Conservation (phyloP, 2,888 invertebrate species). For the Agriopis marginaria region DNA sequence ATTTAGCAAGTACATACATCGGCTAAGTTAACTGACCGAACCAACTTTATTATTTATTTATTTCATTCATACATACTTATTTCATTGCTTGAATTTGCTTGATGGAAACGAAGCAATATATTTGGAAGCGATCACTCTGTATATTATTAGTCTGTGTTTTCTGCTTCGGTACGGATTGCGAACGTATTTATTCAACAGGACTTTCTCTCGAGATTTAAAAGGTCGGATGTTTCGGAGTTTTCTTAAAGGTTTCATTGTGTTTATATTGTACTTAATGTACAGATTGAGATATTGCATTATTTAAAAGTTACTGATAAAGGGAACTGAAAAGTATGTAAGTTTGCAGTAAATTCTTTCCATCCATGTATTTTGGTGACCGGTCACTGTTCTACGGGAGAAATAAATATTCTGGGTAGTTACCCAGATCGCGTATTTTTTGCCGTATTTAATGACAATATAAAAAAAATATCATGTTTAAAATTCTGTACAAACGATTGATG, state of each 20-base stretch:
- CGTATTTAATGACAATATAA: no score
- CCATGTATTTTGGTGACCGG: no score
- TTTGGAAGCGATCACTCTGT: conserved; percentile 3
- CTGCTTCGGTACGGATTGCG: conserved; percentile 21
- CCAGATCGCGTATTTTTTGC: no score
- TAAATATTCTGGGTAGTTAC: no score
- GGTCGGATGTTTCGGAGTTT: conserved; percentile 42
- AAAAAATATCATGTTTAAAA: no score
- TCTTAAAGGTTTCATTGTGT: conserved; percentile 26
- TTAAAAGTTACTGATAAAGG: background rate
- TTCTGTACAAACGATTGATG: no score
- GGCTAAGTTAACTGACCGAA: background rate
- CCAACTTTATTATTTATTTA: no score
- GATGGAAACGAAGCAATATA: background rate
- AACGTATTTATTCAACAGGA: conserved; percentile 37
- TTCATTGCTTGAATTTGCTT: background rate
- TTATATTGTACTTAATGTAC: conserved; percentile 21
- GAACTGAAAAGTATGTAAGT: background rate
- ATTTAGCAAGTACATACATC: no score
- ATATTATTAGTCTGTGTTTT: background rate
- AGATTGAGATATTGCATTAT: background rate
- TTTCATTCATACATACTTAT: no score
- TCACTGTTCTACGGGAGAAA: no score
- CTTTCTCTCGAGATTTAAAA: conserved; percentile 47
- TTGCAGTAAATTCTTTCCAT: background rate